Evolutionary conservation across 2,797 vertebrate species (phyloP).

Genomic region (Brachyrhaphis roseni): DNA sequence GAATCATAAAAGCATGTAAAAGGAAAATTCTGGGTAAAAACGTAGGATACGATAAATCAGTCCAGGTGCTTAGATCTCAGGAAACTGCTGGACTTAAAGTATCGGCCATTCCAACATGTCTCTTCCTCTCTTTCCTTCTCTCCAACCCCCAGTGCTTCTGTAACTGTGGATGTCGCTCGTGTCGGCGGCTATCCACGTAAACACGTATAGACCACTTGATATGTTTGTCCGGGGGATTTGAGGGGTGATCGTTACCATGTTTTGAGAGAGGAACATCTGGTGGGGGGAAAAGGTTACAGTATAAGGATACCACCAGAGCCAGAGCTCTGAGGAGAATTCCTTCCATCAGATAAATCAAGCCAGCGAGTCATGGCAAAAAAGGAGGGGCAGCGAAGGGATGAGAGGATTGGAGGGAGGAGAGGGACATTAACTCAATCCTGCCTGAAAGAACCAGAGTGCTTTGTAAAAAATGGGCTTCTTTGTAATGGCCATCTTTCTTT

Average conservation of each 20-base stretch:
- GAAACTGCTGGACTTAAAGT: constrained; percentile 63
- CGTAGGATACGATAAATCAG: constrained; percentile 65
- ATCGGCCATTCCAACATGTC: constrained; percentile 66
- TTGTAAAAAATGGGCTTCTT: constrained; percentile 61
- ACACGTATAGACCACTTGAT: constrained; percentile 82
- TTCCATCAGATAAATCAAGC: constrained; percentile 88
- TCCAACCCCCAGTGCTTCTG: constrained; percentile 31
- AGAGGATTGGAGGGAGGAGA: constrained; percentile 51
- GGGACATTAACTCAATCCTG: constrained; percentile 80
- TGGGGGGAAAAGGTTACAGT: constrained; percentile 85
- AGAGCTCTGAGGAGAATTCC: constrained; percentile 83
- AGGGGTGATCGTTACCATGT: constrained; percentile 82
- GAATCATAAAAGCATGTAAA: constrained; percentile 53
- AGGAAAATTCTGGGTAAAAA: constrained; percentile 54
- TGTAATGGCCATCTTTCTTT: constrained; percentile 52
- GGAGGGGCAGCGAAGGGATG: constrained; percentile 60
- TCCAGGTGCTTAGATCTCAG: constrained; percentile 36
- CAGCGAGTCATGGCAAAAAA: constrained; percentile 77
- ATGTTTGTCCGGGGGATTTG: constrained; percentile 82
- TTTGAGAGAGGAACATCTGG: constrained; percentile 86
- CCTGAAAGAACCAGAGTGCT: constrained; percentile 68
- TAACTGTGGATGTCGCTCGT: constrained; percentile 75
- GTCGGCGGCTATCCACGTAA: constrained; percentile 67
- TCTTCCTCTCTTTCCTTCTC: constrained; percentile 26
- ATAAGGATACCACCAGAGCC: constrained; percentile 78